Evolutionary conservation across 1,140 invertebrate species (phyloP).

Genomic region (Atopsyche davidsoni): DNA sequence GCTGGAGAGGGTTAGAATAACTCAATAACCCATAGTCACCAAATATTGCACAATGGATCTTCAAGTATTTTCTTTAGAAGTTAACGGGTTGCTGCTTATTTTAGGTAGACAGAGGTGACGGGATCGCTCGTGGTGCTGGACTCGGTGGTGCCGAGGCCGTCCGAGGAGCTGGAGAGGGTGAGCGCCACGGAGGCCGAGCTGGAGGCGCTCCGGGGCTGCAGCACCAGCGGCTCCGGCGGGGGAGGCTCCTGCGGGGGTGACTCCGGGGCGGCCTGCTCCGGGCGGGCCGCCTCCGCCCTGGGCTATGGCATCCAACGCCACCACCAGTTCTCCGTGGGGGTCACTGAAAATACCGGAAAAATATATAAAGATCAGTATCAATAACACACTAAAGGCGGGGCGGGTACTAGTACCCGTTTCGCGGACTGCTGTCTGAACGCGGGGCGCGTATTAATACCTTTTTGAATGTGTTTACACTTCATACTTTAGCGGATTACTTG

Average conservation of each 20-base stretch:
- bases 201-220: slow-evolving; percentile 11
- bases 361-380: too few species aligned
- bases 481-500: too few species aligned
- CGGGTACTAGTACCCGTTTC: too few species aligned
- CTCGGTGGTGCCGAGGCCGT: slow-evolving; percentile 23
- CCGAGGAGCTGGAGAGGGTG: slow-evolving; percentile 26
- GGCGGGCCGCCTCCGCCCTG: slow-evolving; percentile 41
- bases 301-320: slow-evolving; percentile 50
- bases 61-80: not conserved
- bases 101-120: slow-evolving; percentile 23
- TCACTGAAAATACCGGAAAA: slow-evolving; percentile 38
- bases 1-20: too few species aligned
- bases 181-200: slow-evolving; percentile 20
- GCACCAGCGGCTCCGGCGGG: slow-evolving; percentile 37
- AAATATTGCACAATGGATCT: not conserved
- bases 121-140: slow-evolving; percentile 27
- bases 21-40: too few species aligned
- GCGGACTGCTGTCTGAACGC: too few species aligned
- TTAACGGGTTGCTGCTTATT: too few species aligned
- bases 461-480: too few species aligned
- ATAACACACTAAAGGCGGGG: too few species aligned
- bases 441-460: too few species aligned
- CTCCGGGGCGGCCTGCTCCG: slow-evolving; percentile 35
- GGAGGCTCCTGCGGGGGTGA: slow-evolving; percentile 34
- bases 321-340: slow-evolving; percentile 51